Base-by-base conservation (phyloP, 2,888 invertebrate species). In the Eledone cirrhosa region DNA sequence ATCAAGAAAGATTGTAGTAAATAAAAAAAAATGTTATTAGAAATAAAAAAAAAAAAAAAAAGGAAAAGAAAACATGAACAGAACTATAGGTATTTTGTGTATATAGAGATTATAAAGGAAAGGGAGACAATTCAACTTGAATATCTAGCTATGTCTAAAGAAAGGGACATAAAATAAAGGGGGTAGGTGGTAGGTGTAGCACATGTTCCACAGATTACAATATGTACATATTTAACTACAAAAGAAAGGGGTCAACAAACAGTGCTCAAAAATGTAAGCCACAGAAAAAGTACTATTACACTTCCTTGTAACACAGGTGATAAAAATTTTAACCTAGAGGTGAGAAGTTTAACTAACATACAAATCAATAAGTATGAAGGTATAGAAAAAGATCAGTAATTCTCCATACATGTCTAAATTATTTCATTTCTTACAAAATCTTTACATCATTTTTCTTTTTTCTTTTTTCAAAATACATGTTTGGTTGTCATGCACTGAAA, bases 71-170 rank as follows among this genome's bases (percentile, higher is more conserved):
- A 41, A 41, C 5, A 41, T n/a, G 11, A 41, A 11, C 41, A 41
- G 41, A 41, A 41, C 41, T 41, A 41, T 11, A 41, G 41, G 1
- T 41, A 72, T 72, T 72, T 69, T 69, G 29, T 41, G n/a, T 72
- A 41, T 72, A 72, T 24, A 72, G 72, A 31, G 72, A 41, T 29
- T 41, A 31, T 24, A 72, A 72, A 72, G 29, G 31, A 72, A n/a
- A 72, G 72, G 72, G 72, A 72, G 72, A 72, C 72, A 72, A 72
- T 72, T 72, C 72, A 72, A 72, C 8, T 41, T 41, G 8, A 41
- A 41, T 41, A 41, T 41, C 41, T 41, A 41, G 41, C 11, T 5
- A 41, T 5, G 5, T 11, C 41, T 41, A 41, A 41, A 41, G 41
- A 11, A 41, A 41, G 41, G 11, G 41, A 11, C 11, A 41, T 8